Evolutionary conservation across 2,113 vertebrate species (phyloP).

Genomic region (Cheirogaleus medius): DNA sequence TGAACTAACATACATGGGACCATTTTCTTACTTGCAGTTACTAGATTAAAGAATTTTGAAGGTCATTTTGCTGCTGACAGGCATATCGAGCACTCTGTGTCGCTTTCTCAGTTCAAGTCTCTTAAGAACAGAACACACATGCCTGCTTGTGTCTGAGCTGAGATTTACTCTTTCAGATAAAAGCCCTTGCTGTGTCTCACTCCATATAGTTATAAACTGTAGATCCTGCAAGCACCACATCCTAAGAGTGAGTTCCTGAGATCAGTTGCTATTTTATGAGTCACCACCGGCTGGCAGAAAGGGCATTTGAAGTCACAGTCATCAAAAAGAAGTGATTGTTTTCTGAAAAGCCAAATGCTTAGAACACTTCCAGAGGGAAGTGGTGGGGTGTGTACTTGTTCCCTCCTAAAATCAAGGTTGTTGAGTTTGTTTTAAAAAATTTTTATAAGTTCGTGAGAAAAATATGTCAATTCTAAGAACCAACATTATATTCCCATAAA

Average conservation of each 20-base stretch:
- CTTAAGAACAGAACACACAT: neutral
- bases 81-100: too few species aligned
- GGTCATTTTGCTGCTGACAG: neutral
- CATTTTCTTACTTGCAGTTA: neutral
- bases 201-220: neutral
- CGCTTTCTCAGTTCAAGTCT: neutral
- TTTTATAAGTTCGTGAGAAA: constrained; percentile 63
- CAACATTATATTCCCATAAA: constrained; percentile 39
- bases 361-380: neutral
- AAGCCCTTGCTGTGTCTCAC: neutral
- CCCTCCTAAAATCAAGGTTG: neutral
- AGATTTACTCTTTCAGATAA: neutral
- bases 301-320: neutral
- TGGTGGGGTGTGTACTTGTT: neutral
- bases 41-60: neutral
- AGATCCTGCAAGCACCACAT: neutral
- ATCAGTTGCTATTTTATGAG: neutral
- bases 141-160: neutral
- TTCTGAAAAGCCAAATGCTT: constrained; percentile 19
- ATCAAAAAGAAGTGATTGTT: neutral
- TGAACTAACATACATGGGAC: neutral
- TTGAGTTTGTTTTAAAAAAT: neutral
- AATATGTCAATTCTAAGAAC: constrained; percentile 22
- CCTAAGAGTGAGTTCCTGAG: neutral
- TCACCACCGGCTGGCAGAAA: neutral